Base-by-base conservation (phyloP, 2,888 invertebrate species). In the Rhyacophila evoluta region DNA sequence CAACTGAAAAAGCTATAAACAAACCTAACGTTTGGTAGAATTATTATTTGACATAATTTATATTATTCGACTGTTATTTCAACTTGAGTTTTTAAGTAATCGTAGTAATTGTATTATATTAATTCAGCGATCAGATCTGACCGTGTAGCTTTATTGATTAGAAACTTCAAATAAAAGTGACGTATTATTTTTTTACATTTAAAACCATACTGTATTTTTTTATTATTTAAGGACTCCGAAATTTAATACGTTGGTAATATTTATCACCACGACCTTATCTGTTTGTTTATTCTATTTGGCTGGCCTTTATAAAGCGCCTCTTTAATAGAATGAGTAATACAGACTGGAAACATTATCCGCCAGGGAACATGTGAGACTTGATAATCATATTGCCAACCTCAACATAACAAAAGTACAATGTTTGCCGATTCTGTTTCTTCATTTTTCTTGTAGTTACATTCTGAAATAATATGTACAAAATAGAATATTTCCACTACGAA, bases 251-350 rank as follows among this genome's bases (percentile, higher is more conserved):
- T 55, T 55, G 1, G 55, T 55, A 55, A 55, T 19, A 55, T 55
- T 15, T 55, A 55, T 25, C 19, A 55, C 15, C 19, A 25, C 15
- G 19, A 55, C 25, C 25, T 55, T 55, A 19, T 55, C 55, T 55
- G 55, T 55, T 55, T 55, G 19, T 55, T 55, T 55, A 55, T 55
- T 55, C 55, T 10, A 55, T 55, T 55, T 55, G 15, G 55, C 12
- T 55, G 4, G 15, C 55, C 55, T 55, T 55, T 55, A 19, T 55
- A 55, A 55, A 19, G 55, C 55, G 29, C 29, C 29, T 55, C 25
- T 19, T 55, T 55, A 19, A 55, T 19, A 55, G 55, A 55, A 55
- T 55, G 12, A 55, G 55, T 55, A 55, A 55, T 55, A 55, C 55
- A 55, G 15, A 55, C 19, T 8, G 19, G 55, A 55, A 19, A 55